A percentile compares a stretch with the other conserved stretches of the same genome.
These are phyloP conservation scores for Drosophila histrio DNA, from an alignment of 2,888 invertebrate genomes.

Conservation along the genomic window DNA sequence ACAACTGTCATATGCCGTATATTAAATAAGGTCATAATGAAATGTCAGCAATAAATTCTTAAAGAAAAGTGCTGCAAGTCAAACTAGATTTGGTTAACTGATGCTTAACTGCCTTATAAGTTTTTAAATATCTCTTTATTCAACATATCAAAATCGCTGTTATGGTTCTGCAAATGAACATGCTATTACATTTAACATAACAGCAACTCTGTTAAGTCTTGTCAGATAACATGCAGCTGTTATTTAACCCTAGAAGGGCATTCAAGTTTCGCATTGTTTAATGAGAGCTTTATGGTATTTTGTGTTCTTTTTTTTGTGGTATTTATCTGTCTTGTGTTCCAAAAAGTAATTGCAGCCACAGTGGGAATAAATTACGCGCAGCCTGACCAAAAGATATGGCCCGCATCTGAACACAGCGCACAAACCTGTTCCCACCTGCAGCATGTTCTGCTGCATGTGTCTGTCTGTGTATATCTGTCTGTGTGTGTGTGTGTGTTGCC, in stretches of 20 bases:
- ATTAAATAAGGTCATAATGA: too few species aligned
- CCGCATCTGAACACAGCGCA: conserved; percentile 63
- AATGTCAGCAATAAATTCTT: too few species aligned
- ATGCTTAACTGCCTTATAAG: too few species aligned
- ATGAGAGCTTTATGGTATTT: conserved; percentile 14
- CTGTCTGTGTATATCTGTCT: conserved; percentile 18
- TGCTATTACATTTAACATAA: not conserved
- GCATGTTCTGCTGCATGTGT: conserved; percentile 45
- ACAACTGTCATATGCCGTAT: too few species aligned
- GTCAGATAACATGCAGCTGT: not conserved
- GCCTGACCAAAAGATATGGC: conserved; percentile 71
- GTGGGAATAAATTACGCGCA: conserved; percentile 75
- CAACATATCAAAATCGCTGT: too few species aligned
- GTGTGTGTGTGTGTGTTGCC: conserved; percentile 53
- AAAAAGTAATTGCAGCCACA: conserved; percentile 73
- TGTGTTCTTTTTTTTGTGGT: not conserved
- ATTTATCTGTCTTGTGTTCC: conserved; percentile 44
- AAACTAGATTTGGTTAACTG: too few species aligned
- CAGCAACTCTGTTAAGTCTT: not conserved
- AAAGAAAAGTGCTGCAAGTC: too few species aligned
- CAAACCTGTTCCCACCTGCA: conserved; percentile 79
- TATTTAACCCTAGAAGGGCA: conserved; percentile 8
- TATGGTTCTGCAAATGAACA: not conserved
- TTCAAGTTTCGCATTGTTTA: conserved; percentile 18
- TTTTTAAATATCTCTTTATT: too few species aligned